A percentile compares a stretch with the other conserved stretches of the same genome.
phyloP scores from a whole-genome alignment of 37 sponge, comb jelly and placozoan species.

The Ianthella basta region DNA sequence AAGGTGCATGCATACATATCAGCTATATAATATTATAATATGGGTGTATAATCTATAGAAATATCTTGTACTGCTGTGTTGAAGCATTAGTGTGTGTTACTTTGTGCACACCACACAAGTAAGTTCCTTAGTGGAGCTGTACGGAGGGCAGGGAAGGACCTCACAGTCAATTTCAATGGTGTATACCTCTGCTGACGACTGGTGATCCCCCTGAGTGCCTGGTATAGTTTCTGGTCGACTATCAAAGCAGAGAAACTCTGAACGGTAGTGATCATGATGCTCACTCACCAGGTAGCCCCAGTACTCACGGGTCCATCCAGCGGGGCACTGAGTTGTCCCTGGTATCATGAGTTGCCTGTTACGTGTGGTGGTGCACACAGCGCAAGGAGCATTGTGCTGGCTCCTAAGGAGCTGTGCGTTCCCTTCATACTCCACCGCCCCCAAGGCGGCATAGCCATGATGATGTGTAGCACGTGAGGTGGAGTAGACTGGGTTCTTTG shows the following conservation, averaged over 20 bases:
- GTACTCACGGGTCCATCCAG: slow-evolving; percentile 11
- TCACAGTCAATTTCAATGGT: neutral
- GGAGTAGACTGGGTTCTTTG: slow-evolving; percentile 1
- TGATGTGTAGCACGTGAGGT: too few species aligned
- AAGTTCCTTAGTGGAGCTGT: slow-evolving; percentile 8
- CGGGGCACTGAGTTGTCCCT: neutral
- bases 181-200: neutral
- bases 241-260: slow-evolving; percentile 9
- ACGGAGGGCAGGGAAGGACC: slow-evolving; percentile 13
- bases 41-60: too few species aligned
- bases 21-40: too few species aligned
- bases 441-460: neutral
- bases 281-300: slow-evolving; percentile 1
- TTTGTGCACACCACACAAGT: slow-evolving; percentile 9
- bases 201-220: neutral
- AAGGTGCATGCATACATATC: too few species aligned
- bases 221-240: neutral
- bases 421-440: slow-evolving; percentile 10
- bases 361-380: neutral
- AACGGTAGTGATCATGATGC: neutral
- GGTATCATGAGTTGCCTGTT: neutral
- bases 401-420: too few species aligned
- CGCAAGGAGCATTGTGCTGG: slow-evolving; percentile 26
- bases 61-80: too few species aligned
- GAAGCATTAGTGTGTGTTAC: neutral